Percentiles rank a stretch among this genome's conserved stretches.
Evolutionary conservation across 1,140 invertebrate genomes (phyloP).

Genomic region (Trissolcus basalis): DNA sequence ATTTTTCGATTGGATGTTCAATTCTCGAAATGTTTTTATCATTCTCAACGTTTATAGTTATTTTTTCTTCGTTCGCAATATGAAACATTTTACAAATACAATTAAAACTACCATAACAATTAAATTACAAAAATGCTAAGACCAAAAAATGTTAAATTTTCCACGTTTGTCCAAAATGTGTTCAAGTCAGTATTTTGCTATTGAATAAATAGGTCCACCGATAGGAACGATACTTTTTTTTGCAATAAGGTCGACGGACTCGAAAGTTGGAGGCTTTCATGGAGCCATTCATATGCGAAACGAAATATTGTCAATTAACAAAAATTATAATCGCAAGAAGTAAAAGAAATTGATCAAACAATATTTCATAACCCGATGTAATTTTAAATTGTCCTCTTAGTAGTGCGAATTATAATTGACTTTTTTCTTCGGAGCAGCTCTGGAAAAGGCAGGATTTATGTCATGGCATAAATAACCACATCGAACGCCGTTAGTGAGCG

Average conservation of each 20-base stretch:
- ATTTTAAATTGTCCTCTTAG: too few relatives aligned
- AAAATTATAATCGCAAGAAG: slow-evolving; percentile 66
- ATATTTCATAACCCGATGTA: too few relatives aligned
- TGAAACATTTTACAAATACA: too few relatives aligned
- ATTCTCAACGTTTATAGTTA: too few relatives aligned
- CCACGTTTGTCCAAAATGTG: slow-evolving; percentile 6
- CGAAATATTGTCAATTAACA: slow-evolving; percentile 67
- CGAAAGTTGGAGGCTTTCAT: slow-evolving; percentile 71
- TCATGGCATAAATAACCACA: slow-evolving; percentile 52
- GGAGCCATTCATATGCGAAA: slow-evolving; percentile 65
- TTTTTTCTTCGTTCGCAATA: too few relatives aligned
- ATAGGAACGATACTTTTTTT: slow-evolving; percentile 58
- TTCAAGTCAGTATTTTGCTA: slow-evolving; percentile 14
- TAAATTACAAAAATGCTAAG: too few relatives aligned
- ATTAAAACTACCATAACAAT: too few relatives aligned
- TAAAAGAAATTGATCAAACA: too few relatives aligned
- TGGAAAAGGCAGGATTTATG: slow-evolving; percentile 49
- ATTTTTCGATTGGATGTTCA: too few relatives aligned
- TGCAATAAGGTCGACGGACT: slow-evolving; percentile 68
- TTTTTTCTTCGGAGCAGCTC: neutral
- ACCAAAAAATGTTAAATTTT: neutral
- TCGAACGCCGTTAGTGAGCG: slow-evolving; percentile 49
- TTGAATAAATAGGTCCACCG: slow-evolving; percentile 52
- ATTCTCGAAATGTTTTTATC: too few relatives aligned
- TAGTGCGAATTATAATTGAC: too few relatives aligned